Conservation (phyloP, 2,888 invertebrate genomes). For the Oscheius sp. region DNA sequence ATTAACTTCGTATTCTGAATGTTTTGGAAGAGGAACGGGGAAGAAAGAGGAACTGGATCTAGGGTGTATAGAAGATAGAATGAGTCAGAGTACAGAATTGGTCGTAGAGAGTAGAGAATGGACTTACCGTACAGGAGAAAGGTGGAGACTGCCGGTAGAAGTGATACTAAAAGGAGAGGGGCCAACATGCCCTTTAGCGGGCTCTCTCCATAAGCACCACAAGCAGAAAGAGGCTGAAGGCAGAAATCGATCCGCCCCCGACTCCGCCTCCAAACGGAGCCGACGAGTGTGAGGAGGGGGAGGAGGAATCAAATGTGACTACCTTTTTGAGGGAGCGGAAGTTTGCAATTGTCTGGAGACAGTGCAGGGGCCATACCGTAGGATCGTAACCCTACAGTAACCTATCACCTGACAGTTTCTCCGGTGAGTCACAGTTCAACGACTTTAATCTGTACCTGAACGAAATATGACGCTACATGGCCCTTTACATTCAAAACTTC, state of each 20-base stretch:
- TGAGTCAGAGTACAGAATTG: not conserved
- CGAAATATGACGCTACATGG: too few species aligned
- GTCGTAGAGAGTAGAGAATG: not conserved
- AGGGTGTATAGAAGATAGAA: not conserved
- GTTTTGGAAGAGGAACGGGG: not conserved
- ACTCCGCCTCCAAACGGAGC: slow-evolving; percentile 26
- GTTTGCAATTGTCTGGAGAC: too few species aligned
- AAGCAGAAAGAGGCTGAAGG: slow-evolving; percentile 22
- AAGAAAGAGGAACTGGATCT: not conserved
- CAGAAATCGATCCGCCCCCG: slow-evolving; percentile 32
- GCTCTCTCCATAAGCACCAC: slow-evolving; percentile 40
- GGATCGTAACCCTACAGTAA: too few species aligned
- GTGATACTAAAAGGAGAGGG: slow-evolving; percentile 35
- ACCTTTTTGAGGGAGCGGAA: too few species aligned
- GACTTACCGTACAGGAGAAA: slow-evolving; percentile 39
- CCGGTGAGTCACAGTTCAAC: too few species aligned
- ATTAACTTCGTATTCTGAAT: not conserved
- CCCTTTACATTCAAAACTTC: too few species aligned
- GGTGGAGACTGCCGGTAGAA: slow-evolving; percentile 34
- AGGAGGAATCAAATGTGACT: too few species aligned
- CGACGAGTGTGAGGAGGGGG: too few species aligned
- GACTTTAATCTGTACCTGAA: too few species aligned
- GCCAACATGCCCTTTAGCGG: slow-evolving; percentile 36
- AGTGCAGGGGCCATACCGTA: too few species aligned
- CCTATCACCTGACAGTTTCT: too few species aligned